These are phyloP conservation scores for Montipora capitata DNA, from an alignment of 92 coral and sea anemone species.

Conservation along the genomic window DNA sequence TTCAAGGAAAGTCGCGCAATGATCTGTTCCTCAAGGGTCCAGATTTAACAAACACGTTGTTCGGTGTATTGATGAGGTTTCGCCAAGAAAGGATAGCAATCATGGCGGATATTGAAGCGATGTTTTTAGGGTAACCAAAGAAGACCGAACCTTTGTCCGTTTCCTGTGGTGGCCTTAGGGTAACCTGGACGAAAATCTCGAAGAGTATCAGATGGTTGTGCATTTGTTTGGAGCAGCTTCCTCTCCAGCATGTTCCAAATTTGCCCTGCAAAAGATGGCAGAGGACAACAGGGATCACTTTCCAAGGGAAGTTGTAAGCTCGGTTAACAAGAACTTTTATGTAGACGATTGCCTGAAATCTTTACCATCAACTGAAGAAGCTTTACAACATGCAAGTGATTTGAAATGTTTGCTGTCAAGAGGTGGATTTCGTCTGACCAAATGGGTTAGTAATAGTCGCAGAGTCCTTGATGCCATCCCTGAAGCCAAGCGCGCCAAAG, in stretches of 20 bases:
- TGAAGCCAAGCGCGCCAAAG: neutral
- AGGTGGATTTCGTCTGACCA: slow-evolving; percentile 30
- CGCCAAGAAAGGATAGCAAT: slow-evolving; percentile 13
- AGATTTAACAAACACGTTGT: slow-evolving; percentile 20
- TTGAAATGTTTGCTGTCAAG: neutral
- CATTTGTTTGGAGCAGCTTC: slow-evolving; percentile 36
- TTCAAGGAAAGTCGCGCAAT: slow-evolving; percentile 9
- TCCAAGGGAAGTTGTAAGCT: neutral
- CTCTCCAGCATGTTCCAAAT: slow-evolving; percentile 51
- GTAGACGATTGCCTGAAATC: slow-evolving; percentile 27
- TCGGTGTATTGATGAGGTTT: slow-evolving; percentile 16
- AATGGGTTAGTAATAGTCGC: slow-evolving; percentile 23
- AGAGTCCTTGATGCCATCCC: slow-evolving; percentile 15
- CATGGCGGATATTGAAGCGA: neutral
- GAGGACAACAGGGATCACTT: slow-evolving; percentile 7
- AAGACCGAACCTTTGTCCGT: slow-evolving; percentile 19
- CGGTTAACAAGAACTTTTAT: slow-evolving; percentile 11
- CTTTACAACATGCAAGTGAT: neutral
- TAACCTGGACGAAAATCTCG: neutral
- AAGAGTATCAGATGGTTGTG: too few species aligned
- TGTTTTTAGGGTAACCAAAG: slow-evolving; percentile 10
- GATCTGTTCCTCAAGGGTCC: slow-evolving; percentile 27
- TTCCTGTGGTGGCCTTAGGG: slow-evolving; percentile 57
- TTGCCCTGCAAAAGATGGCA: slow-evolving; percentile 15
- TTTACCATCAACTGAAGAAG: slow-evolving; percentile 1